Evolutionary conservation across 2,113 vertebrate species (phyloP).

Genomic region (Pontoporia blainvillei): DNA sequence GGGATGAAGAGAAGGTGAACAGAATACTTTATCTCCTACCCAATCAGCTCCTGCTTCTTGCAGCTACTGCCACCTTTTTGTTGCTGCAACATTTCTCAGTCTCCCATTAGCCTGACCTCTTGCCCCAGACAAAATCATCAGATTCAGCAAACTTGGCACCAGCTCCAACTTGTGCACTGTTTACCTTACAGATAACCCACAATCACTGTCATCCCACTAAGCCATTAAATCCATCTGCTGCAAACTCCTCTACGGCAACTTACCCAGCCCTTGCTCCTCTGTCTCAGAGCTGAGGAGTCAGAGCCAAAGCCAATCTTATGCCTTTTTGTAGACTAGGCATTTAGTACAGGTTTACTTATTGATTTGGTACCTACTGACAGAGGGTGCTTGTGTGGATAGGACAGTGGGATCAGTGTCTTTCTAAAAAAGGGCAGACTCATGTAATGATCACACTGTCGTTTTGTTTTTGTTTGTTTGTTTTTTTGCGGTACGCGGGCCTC

Average conservation of each 20-base stretch:
- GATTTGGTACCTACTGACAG: background rate
- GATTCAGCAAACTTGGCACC: background rate
- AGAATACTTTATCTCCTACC: background rate
- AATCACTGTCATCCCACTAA: background rate
- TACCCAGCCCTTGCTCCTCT: background rate
- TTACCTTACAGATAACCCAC: background rate
- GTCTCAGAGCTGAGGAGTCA: background rate
- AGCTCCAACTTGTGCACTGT: background rate
- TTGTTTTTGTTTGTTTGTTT: too few species aligned
- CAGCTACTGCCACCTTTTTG: background rate
- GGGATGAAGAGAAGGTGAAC: background rate
- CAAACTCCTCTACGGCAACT: background rate
- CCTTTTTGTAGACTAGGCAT: background rate
- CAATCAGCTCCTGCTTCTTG: background rate
- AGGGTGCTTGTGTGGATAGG: background rate
- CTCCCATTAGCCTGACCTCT: background rate
- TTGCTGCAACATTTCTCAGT: background rate
- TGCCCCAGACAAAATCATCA: background rate
- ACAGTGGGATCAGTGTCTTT: background rate
- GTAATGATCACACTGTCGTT: background rate
- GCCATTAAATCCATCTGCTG: background rate
- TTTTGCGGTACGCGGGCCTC: too few species aligned
- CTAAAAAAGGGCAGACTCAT: background rate
- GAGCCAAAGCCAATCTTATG: background rate
- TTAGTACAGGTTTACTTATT: background rate